A percentile compares a stretch with the other conserved stretches of the same genome.
phyloP scores from a whole-genome alignment of 2,113 vertebrate genomes.

The Delphinus delphis region DNA sequence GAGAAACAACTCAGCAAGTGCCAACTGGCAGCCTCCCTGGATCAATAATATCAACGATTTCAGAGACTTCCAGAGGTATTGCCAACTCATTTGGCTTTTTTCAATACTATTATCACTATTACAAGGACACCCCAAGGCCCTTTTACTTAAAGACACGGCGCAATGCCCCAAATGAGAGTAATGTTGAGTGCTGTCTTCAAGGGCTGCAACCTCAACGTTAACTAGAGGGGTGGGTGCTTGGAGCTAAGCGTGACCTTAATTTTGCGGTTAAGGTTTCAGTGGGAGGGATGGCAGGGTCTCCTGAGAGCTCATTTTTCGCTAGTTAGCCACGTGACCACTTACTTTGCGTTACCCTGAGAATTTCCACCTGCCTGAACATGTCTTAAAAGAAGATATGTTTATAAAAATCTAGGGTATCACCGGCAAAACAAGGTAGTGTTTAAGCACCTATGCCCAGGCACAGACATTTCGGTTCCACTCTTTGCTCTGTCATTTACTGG shows the following conservation, averaged over 20 bases:
- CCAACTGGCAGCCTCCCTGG: constrained; percentile 71
- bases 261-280: neutral
- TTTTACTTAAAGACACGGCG: constrained; percentile 59
- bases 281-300: neutral
- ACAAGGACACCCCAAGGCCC: constrained; percentile 53
- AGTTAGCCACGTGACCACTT: neutral
- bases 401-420: neutral
- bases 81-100: constrained; percentile 75
- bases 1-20: constrained; percentile 60
- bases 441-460: neutral
- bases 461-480: neutral
- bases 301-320: neutral
- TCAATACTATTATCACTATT: constrained; percentile 46
- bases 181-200: neutral
- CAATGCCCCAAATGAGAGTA: neutral
- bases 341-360: neutral
- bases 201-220: neutral
- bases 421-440: neutral
- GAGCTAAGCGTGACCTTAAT: neutral
- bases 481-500: neutral
- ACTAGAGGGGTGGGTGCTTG: neutral
- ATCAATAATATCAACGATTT: constrained; percentile 78
- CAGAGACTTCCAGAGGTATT: constrained; percentile 69
- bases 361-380: neutral
- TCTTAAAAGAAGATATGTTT: neutral